These are phyloP conservation scores for Scaptomyza parva DNA, from an alignment of 2,888 invertebrate genomes.

Conservation along the genomic window DNA sequence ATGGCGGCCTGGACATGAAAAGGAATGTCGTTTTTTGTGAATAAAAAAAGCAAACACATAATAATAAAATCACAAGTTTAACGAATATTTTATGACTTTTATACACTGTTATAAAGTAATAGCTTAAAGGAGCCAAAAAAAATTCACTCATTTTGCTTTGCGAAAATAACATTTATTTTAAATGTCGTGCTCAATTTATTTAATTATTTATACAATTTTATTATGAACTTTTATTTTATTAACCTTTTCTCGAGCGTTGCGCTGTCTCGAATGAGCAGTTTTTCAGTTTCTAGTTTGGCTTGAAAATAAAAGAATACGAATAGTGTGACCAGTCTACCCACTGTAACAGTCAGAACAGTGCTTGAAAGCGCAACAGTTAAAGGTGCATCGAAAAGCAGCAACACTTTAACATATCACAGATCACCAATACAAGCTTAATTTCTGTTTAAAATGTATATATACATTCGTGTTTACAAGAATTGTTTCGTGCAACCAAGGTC, in stretches of 20 bases:
- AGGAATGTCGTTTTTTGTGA: no score
- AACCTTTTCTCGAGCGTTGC: neutral
- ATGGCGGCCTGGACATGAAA: no score
- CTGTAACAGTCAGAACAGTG: neutral
- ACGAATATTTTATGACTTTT: no score
- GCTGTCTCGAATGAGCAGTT: neutral
- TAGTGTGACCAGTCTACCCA: neutral
- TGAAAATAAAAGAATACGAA: neutral
- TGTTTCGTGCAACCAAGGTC: slow-evolving; percentile 19
- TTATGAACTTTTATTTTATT: no score
- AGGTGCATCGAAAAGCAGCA: neutral
- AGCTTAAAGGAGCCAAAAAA: no score
- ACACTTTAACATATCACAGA: neutral
- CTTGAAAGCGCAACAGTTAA: neutral
- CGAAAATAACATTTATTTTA: no score
- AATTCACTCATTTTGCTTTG: no score
- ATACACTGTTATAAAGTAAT: no score
- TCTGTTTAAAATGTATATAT: neutral
- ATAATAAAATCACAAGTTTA: no score
- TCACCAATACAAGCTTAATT: neutral
- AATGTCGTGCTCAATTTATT: no score
- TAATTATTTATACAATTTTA: no score
- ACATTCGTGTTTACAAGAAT: neutral
- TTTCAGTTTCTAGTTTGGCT: neutral
- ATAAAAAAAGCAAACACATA: no score